Percentiles rank a stretch among this genome's conserved stretches.
phyloP scores from a whole-genome alignment of 2,888 invertebrate species.

The Microdon myrmicae region DNA sequence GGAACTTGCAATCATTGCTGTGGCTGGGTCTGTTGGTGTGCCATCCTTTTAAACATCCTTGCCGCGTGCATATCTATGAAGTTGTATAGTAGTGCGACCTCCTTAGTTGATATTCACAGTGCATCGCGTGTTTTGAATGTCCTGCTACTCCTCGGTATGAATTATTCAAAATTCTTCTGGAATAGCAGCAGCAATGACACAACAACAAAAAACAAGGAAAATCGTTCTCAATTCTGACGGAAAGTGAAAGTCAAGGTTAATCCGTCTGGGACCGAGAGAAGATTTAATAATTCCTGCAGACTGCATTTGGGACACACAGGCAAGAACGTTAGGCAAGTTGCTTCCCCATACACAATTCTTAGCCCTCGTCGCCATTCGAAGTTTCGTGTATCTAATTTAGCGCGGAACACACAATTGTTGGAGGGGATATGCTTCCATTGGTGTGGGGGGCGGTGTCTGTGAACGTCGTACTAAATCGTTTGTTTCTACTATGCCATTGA shows the following conservation, averaged over 20 bases:
- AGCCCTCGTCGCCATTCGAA: conserved; percentile 17
- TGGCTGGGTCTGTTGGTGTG: background rate
- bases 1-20: conserved; percentile 44
- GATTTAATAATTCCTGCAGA: conserved; percentile 52
- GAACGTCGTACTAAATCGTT: conserved; percentile 22
- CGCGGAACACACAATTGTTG: conserved; percentile 21
- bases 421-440: conserved; percentile 5
- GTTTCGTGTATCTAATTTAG: conserved; percentile 42
- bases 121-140: conserved; percentile 67
- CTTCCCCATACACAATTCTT: background rate
- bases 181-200: conserved; percentile 44
- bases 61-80: conserved; percentile 47
- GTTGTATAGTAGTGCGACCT: conserved; percentile 32
- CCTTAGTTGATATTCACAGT: conserved; percentile 63
- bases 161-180: conserved; percentile 64
- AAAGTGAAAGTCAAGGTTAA: conserved; percentile 68
- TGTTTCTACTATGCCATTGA: conserved; percentile 34
- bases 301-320: conserved; percentile 52
- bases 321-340: conserved; percentile 29
- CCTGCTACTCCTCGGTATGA: conserved; percentile 66
- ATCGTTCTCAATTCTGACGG: conserved; percentile 53
- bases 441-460: conserved; percentile 5
- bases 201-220: conserved; percentile 57
- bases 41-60: conserved; percentile 28
- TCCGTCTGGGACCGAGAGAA: conserved; percentile 62